These are phyloP conservation scores for Illadopsis cleaveri DNA, from an alignment of 2,113 vertebrate genomes.

Conservation along the genomic window DNA sequence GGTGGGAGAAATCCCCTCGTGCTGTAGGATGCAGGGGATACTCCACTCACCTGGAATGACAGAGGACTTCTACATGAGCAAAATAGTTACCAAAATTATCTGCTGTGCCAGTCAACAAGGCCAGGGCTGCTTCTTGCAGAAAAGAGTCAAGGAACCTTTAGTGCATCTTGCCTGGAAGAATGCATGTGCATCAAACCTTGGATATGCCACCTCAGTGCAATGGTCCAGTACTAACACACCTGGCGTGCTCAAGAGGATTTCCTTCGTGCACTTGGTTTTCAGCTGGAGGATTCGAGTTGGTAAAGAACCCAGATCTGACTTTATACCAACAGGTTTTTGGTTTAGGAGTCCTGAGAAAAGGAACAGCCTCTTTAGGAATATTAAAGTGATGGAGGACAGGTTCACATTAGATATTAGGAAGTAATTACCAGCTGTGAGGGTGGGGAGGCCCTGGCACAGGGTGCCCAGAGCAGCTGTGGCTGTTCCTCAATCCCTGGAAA, in stretches of 20 bases:
- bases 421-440: accelerated
- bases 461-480: neutral
- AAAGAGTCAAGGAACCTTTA: neutral
- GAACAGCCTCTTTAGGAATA: neutral
- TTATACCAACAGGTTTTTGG: neutral
- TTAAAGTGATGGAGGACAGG: neutral
- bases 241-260: neutral
- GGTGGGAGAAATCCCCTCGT: accelerated
- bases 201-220: neutral
- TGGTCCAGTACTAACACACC: neutral
- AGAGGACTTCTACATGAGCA: neutral
- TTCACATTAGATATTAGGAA: neutral
- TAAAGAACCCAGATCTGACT: neutral
- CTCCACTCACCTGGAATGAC: neutral
- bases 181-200: neutral
- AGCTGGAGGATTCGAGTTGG: neutral
- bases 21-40: neutral
- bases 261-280: neutral
- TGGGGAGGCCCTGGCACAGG: neutral
- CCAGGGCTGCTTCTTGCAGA: neutral
- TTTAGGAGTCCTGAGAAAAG: neutral
- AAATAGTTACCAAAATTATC: neutral
- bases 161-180: neutral
- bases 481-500: neutral
- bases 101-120: neutral